A percentile compares a stretch with the other conserved stretches of the same genome.
Conservation (phyloP, 2,113 vertebrate genomes). For the Marmota monax region DNA sequence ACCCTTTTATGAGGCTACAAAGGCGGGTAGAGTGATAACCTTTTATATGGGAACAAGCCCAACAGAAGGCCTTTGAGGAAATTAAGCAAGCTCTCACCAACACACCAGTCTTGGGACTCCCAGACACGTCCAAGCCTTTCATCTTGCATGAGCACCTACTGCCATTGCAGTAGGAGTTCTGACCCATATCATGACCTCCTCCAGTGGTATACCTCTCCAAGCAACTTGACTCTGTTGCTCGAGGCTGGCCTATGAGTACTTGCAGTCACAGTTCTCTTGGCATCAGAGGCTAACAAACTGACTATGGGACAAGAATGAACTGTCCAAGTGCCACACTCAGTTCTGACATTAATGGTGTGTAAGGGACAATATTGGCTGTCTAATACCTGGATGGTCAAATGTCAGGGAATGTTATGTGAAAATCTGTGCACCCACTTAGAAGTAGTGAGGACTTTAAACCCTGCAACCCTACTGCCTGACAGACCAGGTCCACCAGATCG, state of each 20-base stretch:
- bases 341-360: neutral
- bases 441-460: neutral
- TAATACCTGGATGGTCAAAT: neutral
- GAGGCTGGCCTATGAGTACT: neutral
- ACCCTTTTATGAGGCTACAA: neutral
- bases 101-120: neutral
- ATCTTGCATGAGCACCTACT: no score
- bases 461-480: neutral
- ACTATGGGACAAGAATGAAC: neutral
- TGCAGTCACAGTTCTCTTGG: accelerated
- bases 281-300: neutral
- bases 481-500: neutral
- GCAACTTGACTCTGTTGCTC: neutral
- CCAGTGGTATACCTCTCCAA: neutral
- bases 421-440: neutral
- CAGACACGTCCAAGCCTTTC: neutral
- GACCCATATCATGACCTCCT: neutral
- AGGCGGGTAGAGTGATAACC: neutral
- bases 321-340: neutral
- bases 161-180: neutral
- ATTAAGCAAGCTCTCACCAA: neutral
- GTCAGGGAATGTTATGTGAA: neutral
- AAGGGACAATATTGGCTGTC: neutral
- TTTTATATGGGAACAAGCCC: no score
- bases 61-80: neutral